These are phyloP conservation scores for Lasioglossum morio DNA, from an alignment of 2,888 invertebrate genomes.

Conservation along the genomic window DNA sequence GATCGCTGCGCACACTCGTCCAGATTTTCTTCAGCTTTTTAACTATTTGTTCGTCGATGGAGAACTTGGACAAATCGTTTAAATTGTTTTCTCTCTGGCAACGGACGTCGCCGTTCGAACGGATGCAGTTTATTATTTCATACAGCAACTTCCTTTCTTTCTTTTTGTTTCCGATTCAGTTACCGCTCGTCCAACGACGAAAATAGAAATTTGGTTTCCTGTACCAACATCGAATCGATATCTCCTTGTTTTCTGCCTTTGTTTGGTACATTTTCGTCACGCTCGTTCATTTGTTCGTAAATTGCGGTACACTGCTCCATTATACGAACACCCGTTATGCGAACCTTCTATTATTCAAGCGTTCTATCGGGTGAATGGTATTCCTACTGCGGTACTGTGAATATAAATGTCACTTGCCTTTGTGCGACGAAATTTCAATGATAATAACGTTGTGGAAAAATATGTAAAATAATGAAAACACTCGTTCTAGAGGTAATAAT, in stretches of 20 bases:
- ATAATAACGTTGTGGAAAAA: too few species aligned
- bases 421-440: too few species aligned
- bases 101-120: not conserved
- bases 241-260: not conserved
- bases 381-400: not conserved
- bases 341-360: not conserved
- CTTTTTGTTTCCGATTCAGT: not conserved
- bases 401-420: too few species aligned
- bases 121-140: conserved; percentile 1
- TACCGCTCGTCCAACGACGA: not conserved
- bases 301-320: not conserved
- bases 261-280: not conserved
- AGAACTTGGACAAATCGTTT: not conserved
- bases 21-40: not conserved
- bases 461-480: too few species aligned
- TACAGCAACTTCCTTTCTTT: not conserved
- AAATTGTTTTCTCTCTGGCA: not conserved
- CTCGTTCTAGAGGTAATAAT: too few species aligned
- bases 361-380: not conserved
- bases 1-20: not conserved
- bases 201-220: not conserved
- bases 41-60: not conserved
- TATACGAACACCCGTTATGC: not conserved
- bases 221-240: not conserved
- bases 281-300: not conserved